Evolutionary conservation across 2,797 vertebrate genomes (phyloP).

Genomic region (Paramormyrops hopkinsi): DNA sequence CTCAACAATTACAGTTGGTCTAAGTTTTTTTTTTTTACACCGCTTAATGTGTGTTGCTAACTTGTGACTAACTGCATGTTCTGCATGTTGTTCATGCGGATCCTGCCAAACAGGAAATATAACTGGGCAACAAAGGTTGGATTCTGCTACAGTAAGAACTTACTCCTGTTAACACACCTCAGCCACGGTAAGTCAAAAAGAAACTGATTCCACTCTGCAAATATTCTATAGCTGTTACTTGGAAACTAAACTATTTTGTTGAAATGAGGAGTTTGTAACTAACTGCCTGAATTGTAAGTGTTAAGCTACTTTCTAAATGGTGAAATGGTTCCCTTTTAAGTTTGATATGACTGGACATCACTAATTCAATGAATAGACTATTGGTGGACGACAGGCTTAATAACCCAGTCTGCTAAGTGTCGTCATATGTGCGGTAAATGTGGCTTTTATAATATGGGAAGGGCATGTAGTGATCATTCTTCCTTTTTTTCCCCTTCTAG

Average conservation of each 20-base stretch:
- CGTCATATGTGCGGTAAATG: not conserved
- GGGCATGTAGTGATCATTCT: not conserved
- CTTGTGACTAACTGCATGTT: constrained; percentile 80
- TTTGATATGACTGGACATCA: not conserved
- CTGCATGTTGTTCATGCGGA: constrained; percentile 71
- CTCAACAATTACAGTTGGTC: not conserved
- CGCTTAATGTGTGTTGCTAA: constrained; percentile 24
- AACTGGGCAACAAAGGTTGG: constrained; percentile 89
- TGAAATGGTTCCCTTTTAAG: not conserved
- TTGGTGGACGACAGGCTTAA: not conserved
- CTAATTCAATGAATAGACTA: not conserved
- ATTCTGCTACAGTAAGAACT: constrained; percentile 92
- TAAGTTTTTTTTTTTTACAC: constrained; percentile 9
- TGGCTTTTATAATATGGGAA: not conserved
- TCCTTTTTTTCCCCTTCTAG: constrained; percentile 46
- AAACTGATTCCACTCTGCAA: not conserved
- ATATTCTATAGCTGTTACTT: not conserved
- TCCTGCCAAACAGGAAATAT: constrained; percentile 73
- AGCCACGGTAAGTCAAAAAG: constrained; percentile 59
- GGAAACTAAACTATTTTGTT: not conserved
- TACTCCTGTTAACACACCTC: constrained; percentile 88
- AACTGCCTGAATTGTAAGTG: not conserved
- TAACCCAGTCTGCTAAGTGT: not conserved
- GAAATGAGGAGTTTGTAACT: not conserved
- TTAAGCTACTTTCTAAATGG: not conserved